Conservation (phyloP, 2,797 vertebrate genomes). For the Chelonia mydas region DNA sequence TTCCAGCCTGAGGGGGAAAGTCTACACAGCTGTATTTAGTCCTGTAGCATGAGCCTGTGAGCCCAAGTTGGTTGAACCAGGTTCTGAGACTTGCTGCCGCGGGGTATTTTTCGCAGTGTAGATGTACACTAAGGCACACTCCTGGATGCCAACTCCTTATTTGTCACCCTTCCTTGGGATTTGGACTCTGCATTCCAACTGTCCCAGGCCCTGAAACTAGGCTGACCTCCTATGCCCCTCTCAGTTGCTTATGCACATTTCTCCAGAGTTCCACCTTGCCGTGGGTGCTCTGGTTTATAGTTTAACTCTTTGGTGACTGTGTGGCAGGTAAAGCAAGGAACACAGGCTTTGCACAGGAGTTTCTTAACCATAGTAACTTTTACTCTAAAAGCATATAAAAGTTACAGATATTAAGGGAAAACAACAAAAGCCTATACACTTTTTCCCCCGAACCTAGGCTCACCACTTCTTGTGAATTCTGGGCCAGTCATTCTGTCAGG, state of each 20-base stretch:
- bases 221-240: neutral
- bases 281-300: neutral
- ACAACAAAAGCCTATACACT: accelerated
- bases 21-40: too few species aligned
- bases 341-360: neutral
- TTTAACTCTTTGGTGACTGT: neutral
- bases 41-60: too few species aligned
- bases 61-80: too few species aligned
- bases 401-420: neutral
- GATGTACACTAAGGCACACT: neutral
- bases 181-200: neutral
- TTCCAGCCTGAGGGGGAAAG: neutral
- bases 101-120: too few species aligned
- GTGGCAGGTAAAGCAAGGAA: neutral
- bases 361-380: neutral
- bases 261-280: accelerated
- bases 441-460: neutral
- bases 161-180: neutral
- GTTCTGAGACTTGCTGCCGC: too few species aligned
- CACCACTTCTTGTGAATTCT: neutral
- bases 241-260: accelerated
- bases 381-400: neutral
- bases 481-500: neutral
- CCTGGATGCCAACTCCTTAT: neutral
- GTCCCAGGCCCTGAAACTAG: neutral